Conservation (phyloP, 2,797 vertebrate genomes). For the Thalassophryne amazonica region DNA sequence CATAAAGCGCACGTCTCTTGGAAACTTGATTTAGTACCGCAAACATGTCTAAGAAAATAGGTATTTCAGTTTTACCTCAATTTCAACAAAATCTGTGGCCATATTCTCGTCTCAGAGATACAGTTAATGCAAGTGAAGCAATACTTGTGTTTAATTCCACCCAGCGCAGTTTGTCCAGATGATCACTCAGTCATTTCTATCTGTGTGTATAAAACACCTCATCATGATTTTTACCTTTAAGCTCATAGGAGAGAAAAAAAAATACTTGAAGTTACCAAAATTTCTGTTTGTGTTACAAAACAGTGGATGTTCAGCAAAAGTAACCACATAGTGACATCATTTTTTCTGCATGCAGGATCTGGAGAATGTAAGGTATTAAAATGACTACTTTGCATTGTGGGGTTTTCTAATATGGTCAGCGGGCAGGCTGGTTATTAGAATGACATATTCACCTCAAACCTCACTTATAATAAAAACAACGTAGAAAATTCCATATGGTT, state of each 20-base stretch:
- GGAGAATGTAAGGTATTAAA: constrained; percentile 3
- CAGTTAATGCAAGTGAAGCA: constrained; percentile 59
- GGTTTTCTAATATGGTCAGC: background rate
- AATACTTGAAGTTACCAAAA: constrained; percentile 74
- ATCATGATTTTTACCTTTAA: constrained; percentile 25
- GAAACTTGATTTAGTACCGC: constrained; percentile 48
- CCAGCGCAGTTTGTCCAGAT: constrained; percentile 43
- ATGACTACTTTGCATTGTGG: background rate
- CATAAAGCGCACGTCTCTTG: constrained; percentile 28
- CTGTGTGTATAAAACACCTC: constrained; percentile 28
- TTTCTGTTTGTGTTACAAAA: constrained; percentile 71
- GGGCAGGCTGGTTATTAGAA: background rate
- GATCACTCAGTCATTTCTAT: constrained; percentile 37
- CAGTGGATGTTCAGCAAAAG: constrained; percentile 66
- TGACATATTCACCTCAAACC: constrained; percentile 4
- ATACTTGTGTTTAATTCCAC: constrained; percentile 57
- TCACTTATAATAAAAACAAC: constrained; percentile 3
- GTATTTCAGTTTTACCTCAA: constrained; percentile 71
- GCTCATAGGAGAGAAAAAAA: constrained; percentile 63
- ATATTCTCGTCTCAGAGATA: constrained; percentile 41
- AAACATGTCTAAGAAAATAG: constrained; percentile 28
- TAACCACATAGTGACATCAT: constrained; percentile 62
- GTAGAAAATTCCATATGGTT: constrained; percentile 1
- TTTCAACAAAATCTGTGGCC: constrained; percentile 48
- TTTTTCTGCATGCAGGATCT: constrained; percentile 53